A percentile compares a stretch with the other conserved stretches of the same genome.
phyloP scores from a whole-genome alignment of 2,113 vertebrate genomes.

The Corythoichthys intestinalis region DNA sequence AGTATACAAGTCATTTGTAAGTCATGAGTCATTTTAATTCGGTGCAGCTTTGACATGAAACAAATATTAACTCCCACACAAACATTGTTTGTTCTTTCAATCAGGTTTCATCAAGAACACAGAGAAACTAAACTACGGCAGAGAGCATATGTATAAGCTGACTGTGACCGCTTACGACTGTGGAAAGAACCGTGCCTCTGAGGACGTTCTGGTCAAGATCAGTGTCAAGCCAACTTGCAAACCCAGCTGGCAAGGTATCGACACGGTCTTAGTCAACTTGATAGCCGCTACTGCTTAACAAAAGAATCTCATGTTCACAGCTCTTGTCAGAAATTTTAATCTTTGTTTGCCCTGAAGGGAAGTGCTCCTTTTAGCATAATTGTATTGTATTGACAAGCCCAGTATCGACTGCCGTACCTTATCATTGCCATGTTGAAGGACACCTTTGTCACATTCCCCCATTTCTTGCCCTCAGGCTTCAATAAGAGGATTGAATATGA shows the following conservation, averaged over 20 bases:
- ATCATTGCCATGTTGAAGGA: conserved; percentile 11
- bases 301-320: conserved; percentile 12
- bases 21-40: background rate
- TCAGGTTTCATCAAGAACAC: conserved; percentile 94
- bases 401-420: conserved; percentile 8
- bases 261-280: conserved; percentile 1
- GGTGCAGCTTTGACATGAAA: conserved; percentile 17
- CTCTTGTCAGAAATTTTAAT: conserved; percentile 1
- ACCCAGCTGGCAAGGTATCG: conserved; percentile 93
- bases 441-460: conserved; percentile 9
- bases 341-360: conserved; percentile 14
- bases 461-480: conserved; percentile 76
- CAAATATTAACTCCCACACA: conserved; percentile 7
- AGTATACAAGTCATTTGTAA: background rate
- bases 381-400: conserved; percentile 10
- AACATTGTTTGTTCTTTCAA: background rate
- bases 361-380: conserved; percentile 20
- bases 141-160: conserved; percentile 91
- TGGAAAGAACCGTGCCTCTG: conserved; percentile 89
- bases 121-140: conserved; percentile 88
- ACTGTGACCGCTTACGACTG: conserved; percentile 95
- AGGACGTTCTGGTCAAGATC: conserved; percentile 94
- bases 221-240: conserved; percentile 91
- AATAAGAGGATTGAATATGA: conserved; percentile 93
- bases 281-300: conserved; percentile 8